A percentile compares a stretch with the other conserved stretches of the same genome.
phyloP scores from a whole-genome alignment of 1,140 invertebrate species.

The Trissolcus basalis region DNA sequence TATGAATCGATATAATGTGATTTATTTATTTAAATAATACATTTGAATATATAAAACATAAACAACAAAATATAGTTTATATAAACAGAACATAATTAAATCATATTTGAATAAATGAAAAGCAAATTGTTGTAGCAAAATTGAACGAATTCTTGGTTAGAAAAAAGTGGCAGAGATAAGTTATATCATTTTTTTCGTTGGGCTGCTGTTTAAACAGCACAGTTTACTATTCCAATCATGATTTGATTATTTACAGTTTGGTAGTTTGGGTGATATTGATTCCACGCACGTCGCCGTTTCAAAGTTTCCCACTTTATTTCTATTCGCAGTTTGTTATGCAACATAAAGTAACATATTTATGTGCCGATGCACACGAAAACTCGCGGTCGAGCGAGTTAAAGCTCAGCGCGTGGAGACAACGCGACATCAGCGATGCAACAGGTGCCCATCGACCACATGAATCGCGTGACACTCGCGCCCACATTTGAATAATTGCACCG shows the following conservation, averaged over 20 bases:
- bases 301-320: constrained; percentile 48
- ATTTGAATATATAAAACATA: no score
- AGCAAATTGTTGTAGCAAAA: no score
- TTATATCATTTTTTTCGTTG: constrained; percentile 20
- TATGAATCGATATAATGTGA: no score
- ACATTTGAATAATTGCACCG: constrained; percentile 72
- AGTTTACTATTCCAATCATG: constrained; percentile 45
- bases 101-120: no score
- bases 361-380: constrained; percentile 32
- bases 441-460: constrained; percentile 63
- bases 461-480: constrained; percentile 47
- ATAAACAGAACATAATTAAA: no score
- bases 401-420: constrained; percentile 30
- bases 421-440: constrained; percentile 67
- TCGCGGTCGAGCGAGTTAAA: constrained; percentile 9
- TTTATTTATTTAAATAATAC: no score
- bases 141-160: neutral
- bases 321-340: constrained; percentile 46
- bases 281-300: constrained; percentile 31
- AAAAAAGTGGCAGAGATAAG: constrained; percentile 10
- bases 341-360: constrained; percentile 52
- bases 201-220: constrained; percentile 29
- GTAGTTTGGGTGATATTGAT: constrained; percentile 23
- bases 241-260: constrained; percentile 52
- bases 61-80: no score